phyloP scores from a whole-genome alignment of 2,113 vertebrate species.

The Anhinga anhinga region DNA sequence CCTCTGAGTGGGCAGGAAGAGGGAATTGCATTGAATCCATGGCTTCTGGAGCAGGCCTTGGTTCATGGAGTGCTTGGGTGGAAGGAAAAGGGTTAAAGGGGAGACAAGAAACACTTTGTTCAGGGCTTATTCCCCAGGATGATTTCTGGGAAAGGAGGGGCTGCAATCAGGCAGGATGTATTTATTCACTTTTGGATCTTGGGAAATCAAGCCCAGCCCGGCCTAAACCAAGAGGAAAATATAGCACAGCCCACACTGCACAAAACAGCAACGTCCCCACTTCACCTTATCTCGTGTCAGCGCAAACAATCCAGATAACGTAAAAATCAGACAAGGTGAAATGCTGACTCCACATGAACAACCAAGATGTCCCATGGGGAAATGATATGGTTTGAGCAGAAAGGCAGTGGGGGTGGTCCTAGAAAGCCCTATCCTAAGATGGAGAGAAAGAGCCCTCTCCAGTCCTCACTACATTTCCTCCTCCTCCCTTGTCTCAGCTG shows the following conservation, averaged over 20 bases:
- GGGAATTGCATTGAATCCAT: background rate
- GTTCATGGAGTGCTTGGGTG: background rate
- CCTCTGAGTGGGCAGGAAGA: background rate
- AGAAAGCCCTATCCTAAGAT: background rate
- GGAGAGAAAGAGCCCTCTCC: background rate
- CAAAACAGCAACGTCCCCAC: fast-evolving
- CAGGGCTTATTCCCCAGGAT: background rate
- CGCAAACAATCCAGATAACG: background rate
- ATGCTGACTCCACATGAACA: background rate
- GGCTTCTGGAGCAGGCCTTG: background rate
- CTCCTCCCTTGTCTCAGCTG: background rate
- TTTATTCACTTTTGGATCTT: background rate
- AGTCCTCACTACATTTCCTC: background rate
- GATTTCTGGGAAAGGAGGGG: constrained; percentile 4
- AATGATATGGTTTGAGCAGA: background rate
- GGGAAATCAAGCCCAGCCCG: background rate
- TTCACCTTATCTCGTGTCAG: background rate
- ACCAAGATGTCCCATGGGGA: background rate
- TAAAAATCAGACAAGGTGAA: background rate
- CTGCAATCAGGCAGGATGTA: background rate
- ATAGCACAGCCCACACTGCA: background rate
- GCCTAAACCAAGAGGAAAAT: background rate
- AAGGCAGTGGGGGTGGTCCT: background rate
- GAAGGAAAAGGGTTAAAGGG: background rate
- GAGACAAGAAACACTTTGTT: background rate